Conservation (phyloP, 2,797 vertebrate genomes). For the Carcharodon carcharias region DNA sequence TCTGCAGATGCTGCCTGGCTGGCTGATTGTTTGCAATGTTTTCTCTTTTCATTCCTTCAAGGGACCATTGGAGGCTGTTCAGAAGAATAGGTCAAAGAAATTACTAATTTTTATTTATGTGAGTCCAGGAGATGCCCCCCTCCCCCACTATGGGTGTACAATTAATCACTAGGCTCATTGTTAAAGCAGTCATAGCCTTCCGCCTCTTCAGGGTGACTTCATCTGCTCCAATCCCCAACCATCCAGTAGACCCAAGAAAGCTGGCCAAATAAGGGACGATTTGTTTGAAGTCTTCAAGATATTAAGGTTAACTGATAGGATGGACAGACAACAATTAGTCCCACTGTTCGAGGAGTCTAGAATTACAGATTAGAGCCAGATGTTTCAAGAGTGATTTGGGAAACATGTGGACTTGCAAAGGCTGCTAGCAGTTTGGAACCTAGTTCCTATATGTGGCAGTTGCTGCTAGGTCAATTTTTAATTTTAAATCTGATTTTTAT, state of each 20-base stretch:
- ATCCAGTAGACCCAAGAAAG: background rate
- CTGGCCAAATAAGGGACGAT: background rate
- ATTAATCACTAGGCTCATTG: background rate
- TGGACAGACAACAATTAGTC: background rate
- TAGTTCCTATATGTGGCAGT: background rate
- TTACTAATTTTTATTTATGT: background rate
- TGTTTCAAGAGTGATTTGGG: background rate
- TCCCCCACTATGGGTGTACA: background rate
- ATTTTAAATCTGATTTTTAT: background rate
- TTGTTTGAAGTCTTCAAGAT: background rate
- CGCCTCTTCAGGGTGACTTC: background rate
- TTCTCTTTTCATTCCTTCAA: background rate
- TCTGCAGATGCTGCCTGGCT: no score
- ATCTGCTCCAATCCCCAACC: background rate
- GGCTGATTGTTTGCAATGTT: no score
- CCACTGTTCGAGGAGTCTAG: background rate
- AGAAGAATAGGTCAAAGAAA: background rate
- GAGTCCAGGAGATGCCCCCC: background rate
- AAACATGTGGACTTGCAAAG: background rate
- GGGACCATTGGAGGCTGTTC: background rate
- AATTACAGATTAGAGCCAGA: background rate
- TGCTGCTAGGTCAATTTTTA: no score
- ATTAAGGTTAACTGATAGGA: background rate
- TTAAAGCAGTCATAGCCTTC: background rate
- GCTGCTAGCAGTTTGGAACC: background rate